phyloP scores from a whole-genome alignment of 1,140 invertebrate species.

The Fopius arisanus region DNA sequence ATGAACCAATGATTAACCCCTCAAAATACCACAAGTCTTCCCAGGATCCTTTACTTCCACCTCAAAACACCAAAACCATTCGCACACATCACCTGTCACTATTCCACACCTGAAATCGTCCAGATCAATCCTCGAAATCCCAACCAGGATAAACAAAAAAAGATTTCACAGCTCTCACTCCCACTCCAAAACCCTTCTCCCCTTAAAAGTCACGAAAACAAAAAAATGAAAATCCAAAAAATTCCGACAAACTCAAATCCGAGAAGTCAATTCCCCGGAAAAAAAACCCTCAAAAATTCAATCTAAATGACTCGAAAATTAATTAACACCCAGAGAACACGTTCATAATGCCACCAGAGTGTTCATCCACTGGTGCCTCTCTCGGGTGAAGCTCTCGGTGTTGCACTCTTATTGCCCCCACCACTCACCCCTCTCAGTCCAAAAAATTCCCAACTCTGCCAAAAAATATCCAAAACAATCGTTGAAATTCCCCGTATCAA shows the following conservation, averaged over 20 bases:
- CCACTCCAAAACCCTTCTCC: background rate
- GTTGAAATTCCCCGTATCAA: background rate
- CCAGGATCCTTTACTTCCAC: too few relatives aligned
- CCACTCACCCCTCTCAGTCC: background rate
- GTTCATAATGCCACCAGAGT: background rate
- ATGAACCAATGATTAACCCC: background rate
- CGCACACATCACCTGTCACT: conserved; percentile 3
- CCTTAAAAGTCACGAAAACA: too few relatives aligned
- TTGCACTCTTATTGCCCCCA: too few relatives aligned
- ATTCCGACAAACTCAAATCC: background rate
- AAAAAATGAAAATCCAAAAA: background rate
- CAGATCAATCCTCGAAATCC: background rate
- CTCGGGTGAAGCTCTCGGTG: background rate
- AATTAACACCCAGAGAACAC: background rate
- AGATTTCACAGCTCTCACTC: background rate
- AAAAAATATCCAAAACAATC: background rate
- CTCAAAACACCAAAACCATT: background rate
- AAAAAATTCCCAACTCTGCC: background rate
- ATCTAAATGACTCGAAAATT: background rate
- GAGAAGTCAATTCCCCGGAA: background rate
- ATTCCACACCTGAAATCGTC: background rate
- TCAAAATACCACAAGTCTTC: too few relatives aligned
- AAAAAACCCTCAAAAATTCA: background rate
- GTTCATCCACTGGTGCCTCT: background rate
- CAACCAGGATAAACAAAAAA: background rate